Percentiles rank a stretch among this genome's conserved stretches.
phyloP scores from a whole-genome alignment of 1,140 invertebrate species.

The Manduca sexta region DNA sequence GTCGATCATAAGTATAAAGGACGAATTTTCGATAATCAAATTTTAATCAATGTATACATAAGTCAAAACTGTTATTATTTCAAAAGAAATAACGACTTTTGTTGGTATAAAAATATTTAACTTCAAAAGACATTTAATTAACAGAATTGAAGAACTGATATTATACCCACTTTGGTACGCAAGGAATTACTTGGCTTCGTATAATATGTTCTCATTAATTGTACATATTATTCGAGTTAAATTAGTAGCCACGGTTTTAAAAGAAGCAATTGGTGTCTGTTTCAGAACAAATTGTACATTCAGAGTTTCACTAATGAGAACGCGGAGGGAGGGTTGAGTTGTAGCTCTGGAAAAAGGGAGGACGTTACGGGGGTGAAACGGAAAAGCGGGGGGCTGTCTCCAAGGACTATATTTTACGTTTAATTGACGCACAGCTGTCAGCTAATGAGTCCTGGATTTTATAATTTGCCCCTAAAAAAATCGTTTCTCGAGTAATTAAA shows the following conservation, averaged over 20 bases:
- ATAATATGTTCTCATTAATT: not conserved
- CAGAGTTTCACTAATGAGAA: slow-evolving; percentile 58
- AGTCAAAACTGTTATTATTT: too few species aligned
- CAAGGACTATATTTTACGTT: slow-evolving; percentile 64
- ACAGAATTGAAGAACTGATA: too few species aligned
- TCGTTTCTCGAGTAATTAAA: slow-evolving; percentile 7
- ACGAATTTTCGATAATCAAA: too few species aligned
- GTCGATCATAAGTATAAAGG: too few species aligned
- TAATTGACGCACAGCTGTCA: slow-evolving; percentile 63
- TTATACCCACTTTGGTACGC: not conserved
- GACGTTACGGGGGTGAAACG: slow-evolving; percentile 12
- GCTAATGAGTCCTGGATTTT: slow-evolving; percentile 58
- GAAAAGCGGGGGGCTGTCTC: slow-evolving; percentile 23
- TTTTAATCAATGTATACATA: too few species aligned
- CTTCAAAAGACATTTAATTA: too few species aligned
- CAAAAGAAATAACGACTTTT: too few species aligned
- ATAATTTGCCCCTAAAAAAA: slow-evolving; percentile 15
- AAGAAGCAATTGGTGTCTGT: slow-evolving; percentile 61
- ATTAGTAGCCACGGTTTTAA: slow-evolving; percentile 51
- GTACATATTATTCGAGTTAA: slow-evolving; percentile 22
- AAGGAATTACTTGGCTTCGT: not conserved
- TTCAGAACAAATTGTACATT: slow-evolving; percentile 66
- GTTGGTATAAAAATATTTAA: too few species aligned
- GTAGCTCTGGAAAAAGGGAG: slow-evolving; percentile 17
- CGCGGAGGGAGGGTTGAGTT: slow-evolving; percentile 36